A percentile compares a stretch with the other conserved stretches of the same genome.
phyloP scores from a whole-genome alignment of 1,140 invertebrate species.

The Cydia splendana region DNA sequence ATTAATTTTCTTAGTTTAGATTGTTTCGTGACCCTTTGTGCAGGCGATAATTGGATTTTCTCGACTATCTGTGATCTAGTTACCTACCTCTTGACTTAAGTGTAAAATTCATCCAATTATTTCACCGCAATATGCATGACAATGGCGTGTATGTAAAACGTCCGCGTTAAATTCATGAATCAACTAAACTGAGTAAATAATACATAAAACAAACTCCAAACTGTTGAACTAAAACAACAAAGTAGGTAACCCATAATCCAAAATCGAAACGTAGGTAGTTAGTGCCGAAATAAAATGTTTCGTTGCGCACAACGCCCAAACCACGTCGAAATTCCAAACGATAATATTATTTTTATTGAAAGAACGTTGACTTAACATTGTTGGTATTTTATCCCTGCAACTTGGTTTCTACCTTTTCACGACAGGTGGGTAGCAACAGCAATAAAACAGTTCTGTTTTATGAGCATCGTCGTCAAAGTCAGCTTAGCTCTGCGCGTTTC shows the following conservation, averaged over 20 bases:
- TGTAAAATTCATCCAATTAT: slow-evolving; percentile 43
- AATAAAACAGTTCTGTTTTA: slow-evolving; percentile 65
- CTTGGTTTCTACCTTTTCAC: slow-evolving; percentile 43
- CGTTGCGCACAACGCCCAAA: slow-evolving; percentile 32
- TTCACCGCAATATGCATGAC: slow-evolving; percentile 1
- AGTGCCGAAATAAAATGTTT: not conserved
- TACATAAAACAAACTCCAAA: not conserved
- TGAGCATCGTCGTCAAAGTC: slow-evolving; percentile 50
- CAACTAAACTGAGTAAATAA: not conserved
- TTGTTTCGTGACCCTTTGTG: slow-evolving; percentile 78
- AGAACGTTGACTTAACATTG: slow-evolving; percentile 44
- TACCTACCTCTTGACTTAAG: slow-evolving; percentile 64
- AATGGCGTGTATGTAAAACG: not conserved
- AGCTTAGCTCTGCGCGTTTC: slow-evolving; percentile 36
- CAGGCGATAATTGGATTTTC: slow-evolving; percentile 78
- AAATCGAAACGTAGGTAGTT: slow-evolving; percentile 1
- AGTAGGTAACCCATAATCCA: not conserved
- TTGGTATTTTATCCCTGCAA: slow-evolving; percentile 41
- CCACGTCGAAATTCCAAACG: slow-evolving; percentile 27
- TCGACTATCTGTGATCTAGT: slow-evolving; percentile 73
- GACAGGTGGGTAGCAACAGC: slow-evolving; percentile 58
- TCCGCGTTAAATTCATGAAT: not conserved
- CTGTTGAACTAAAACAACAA: not conserved
- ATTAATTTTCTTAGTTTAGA: slow-evolving; percentile 80
- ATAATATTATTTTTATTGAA: slow-evolving; percentile 32